These are phyloP conservation scores for Zonitis immaculata DNA, from an alignment of 2,888 invertebrate species.

Conservation along the genomic window DNA sequence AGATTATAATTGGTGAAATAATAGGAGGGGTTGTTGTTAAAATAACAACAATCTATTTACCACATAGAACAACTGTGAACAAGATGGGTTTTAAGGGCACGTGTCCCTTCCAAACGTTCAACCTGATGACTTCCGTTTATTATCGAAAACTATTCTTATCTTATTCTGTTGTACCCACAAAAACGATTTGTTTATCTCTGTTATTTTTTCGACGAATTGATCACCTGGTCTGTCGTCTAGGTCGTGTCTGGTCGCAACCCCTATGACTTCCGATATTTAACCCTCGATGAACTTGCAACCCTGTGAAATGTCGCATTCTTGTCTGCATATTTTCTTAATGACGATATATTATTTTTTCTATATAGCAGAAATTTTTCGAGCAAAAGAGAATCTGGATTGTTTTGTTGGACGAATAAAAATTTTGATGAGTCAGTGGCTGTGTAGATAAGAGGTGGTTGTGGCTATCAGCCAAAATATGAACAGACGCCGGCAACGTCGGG, in stretches of 20 bases:
- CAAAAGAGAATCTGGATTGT: not conserved
- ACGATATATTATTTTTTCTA: too few relatives aligned
- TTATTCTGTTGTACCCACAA: too few relatives aligned
- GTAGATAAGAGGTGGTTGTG: slow-evolving; percentile 47
- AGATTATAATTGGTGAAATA: not conserved
- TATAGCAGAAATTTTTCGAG: not conserved
- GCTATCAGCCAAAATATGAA: slow-evolving; percentile 39
- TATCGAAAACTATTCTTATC: too few relatives aligned
- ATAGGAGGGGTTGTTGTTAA: not conserved
- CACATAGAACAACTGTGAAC: slow-evolving; percentile 17
- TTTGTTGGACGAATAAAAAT: not conserved
- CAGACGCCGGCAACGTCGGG: slow-evolving; percentile 45
- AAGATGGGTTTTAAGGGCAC: slow-evolving; percentile 24
- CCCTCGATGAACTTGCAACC: slow-evolving; percentile 26
- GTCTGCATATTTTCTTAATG: slow-evolving; percentile 28
- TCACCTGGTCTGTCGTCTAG: slow-evolving; percentile 20
- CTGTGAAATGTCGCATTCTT: slow-evolving; percentile 25
- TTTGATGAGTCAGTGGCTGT: slow-evolving; percentile 42
- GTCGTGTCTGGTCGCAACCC: slow-evolving; percentile 20
- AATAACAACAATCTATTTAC: slow-evolving; percentile 13
- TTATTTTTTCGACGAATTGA: not conserved
- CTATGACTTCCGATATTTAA: slow-evolving; percentile 27
- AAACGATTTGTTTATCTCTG: too few relatives aligned
- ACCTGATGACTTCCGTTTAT: slow-evolving; percentile 19
- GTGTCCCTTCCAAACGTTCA: slow-evolving; percentile 23